A percentile compares a stretch with the other conserved stretches of the same genome.
Evolutionary conservation across 2,888 invertebrate genomes (phyloP).

Genomic region (Drosophila lacicola): DNA sequence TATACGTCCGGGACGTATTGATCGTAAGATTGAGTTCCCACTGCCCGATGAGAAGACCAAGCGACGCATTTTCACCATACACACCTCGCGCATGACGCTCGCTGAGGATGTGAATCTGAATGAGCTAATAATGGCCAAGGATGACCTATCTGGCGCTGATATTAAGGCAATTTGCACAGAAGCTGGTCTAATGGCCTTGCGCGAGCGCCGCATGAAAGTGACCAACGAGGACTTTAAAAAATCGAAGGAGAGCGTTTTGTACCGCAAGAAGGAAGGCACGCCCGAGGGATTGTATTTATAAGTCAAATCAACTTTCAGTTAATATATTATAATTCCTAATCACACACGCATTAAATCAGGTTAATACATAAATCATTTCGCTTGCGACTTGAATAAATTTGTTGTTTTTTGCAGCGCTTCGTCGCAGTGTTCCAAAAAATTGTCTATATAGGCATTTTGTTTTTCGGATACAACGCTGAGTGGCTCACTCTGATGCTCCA

Average conservation of each 20-base stretch:
- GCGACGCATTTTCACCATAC: conserved; percentile 97
- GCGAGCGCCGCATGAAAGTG: conserved; percentile 99
- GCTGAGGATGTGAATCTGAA: conserved; percentile 98
- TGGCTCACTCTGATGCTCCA: conserved; percentile 43
- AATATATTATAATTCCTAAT: conserved; percentile 65
- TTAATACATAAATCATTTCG: conserved; percentile 52
- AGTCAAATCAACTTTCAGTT: conserved; percentile 80
- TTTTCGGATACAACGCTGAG: conserved; percentile 48
- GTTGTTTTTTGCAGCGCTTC: conserved; percentile 55
- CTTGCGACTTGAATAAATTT: conserved; percentile 57
- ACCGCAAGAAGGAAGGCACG: conserved; percentile 99
- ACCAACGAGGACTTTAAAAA: conserved; percentile 99
- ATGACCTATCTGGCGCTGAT: conserved; percentile 99
- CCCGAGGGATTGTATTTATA: conserved; percentile 99
- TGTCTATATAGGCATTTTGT: conserved; percentile 65
- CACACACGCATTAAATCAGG: conserved; percentile 67
- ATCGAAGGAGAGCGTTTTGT: conserved; percentile 99
- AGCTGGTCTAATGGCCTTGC: conserved; percentile 98
- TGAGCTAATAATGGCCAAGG: conserved; percentile 99
- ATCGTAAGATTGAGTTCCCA: conserved; percentile 99
- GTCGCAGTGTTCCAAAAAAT: conserved; percentile 44
- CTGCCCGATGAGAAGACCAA: conserved; percentile 99
- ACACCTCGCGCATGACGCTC: conserved; percentile 99
- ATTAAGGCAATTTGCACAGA: conserved; percentile 99
- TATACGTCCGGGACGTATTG: conserved; percentile 99